A percentile compares a stretch with the other conserved stretches of the same genome.
phyloP scores from a whole-genome alignment of 2,113 vertebrate species.

The Melanerpes aurifrons region DNA sequence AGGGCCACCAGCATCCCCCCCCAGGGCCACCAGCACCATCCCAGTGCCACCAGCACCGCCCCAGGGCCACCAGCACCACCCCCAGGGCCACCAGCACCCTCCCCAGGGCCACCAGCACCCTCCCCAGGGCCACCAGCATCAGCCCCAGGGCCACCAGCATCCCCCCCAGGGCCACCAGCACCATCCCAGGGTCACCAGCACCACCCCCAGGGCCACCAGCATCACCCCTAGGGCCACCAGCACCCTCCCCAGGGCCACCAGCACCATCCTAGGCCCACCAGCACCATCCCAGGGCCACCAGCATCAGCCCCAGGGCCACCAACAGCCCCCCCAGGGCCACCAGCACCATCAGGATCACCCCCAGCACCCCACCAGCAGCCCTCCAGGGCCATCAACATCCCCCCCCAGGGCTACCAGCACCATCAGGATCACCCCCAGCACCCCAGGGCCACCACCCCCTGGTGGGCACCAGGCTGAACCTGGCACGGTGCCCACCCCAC shows the following conservation, averaged over 20 bases:
- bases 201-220: not conserved
- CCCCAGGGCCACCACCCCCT: not conserved
- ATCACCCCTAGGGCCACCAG: not conserved
- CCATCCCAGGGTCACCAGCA: not conserved
- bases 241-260: not conserved
- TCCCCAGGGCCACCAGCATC: not conserved
- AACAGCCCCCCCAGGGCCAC: not conserved
- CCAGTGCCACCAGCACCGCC: not conserved
- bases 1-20: not conserved
- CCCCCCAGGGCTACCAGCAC: not conserved
- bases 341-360: not conserved
- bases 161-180: not conserved
- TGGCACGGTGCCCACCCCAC: not conserved
- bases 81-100: not conserved
- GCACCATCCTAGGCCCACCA: not conserved
- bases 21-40: not conserved
- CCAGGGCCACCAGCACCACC: not conserved
- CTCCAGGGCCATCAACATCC: not conserved
- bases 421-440: too few species aligned
- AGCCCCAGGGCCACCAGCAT: not conserved
- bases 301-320: not conserved
- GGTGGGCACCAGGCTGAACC: not conserved
- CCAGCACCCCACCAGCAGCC: not conserved
- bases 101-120: too few species aligned
- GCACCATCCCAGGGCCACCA: not conserved